phyloP scores from a whole-genome alignment of 2,113 vertebrate genomes.

The Pedetes capensis region DNA sequence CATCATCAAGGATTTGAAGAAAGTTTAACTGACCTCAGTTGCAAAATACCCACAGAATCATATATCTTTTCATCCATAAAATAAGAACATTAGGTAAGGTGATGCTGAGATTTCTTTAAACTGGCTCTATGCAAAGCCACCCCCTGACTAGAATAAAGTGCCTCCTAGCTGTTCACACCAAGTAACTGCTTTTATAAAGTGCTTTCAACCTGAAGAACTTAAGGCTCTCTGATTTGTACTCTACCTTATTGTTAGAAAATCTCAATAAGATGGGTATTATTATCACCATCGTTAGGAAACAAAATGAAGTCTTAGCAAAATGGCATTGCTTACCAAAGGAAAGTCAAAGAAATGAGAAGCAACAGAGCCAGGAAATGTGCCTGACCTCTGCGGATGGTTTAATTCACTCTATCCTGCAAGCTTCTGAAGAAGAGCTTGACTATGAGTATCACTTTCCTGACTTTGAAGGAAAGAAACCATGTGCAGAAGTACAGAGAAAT shows the following conservation, averaged over 20 bases:
- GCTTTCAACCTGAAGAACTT: neutral
- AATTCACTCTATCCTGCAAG: neutral
- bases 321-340: neutral
- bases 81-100: neutral
- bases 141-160: slow-evolving; percentile 24
- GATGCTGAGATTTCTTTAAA: neutral
- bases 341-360: neutral
- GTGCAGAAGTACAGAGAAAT: neutral
- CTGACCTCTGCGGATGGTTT: rapidly evolving
- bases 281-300: slow-evolving; percentile 14
- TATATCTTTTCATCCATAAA: neutral
- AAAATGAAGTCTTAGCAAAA: slow-evolving; percentile 16
- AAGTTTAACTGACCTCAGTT: neutral
- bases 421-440: neutral
- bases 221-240: neutral
- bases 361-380: neutral
- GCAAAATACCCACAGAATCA: neutral
- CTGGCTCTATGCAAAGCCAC: neutral
- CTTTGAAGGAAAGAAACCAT: neutral
- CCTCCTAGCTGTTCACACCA: neutral
- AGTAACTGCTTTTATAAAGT: slow-evolving; percentile 45
- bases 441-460: neutral
- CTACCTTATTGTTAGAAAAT: slow-evolving; percentile 27
- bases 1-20: neutral
- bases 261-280: neutral